Conservation (phyloP, 2,113 vertebrate genomes). For the Trematomus loennbergii region DNA sequence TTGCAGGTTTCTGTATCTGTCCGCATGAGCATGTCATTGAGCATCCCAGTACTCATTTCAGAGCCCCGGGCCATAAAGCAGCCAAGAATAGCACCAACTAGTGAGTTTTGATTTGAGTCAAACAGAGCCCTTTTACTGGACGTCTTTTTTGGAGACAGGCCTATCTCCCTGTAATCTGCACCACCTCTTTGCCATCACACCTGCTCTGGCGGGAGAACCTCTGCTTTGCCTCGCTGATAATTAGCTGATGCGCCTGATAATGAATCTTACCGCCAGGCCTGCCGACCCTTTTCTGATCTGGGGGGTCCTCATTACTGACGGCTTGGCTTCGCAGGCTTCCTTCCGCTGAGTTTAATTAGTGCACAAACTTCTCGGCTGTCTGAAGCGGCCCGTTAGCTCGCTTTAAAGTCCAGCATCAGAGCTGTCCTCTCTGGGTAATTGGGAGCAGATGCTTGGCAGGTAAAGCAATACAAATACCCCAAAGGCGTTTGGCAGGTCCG, state of each 20-base stretch:
- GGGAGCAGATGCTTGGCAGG: conserved; percentile 84
- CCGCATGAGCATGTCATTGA: conserved; percentile 59
- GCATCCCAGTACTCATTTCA: conserved; percentile 62
- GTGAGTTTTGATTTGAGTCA: conserved; percentile 68
- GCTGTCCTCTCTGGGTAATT: conserved; percentile 83
- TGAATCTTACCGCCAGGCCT: conserved; percentile 69
- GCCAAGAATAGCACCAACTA: conserved; percentile 68
- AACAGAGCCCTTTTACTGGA: conserved; percentile 54
- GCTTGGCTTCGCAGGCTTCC: conserved; percentile 68
- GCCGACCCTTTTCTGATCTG: conserved; percentile 76
- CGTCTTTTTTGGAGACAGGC: conserved; percentile 44
- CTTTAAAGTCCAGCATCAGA: conserved; percentile 80
- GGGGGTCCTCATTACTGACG: conserved; percentile 80
- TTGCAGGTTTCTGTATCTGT: conserved; percentile 61
- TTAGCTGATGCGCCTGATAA: conserved; percentile 74
- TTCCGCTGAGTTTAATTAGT: conserved; percentile 85
- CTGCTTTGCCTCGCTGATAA: conserved; percentile 70
- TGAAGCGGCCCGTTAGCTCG: conserved; percentile 75
- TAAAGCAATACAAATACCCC: conserved; percentile 85
- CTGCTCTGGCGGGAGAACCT: conserved; percentile 73
- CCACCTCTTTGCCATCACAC: conserved; percentile 72
- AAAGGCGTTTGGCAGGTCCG: conserved; percentile 74
- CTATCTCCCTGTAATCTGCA: conserved; percentile 53
- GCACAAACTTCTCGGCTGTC: conserved; percentile 80
- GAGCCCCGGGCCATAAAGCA: conserved; percentile 47